Evolutionary conservation across 1,140 invertebrate species (phyloP).

Genomic region (Ptiloglossa arizonensis): DNA sequence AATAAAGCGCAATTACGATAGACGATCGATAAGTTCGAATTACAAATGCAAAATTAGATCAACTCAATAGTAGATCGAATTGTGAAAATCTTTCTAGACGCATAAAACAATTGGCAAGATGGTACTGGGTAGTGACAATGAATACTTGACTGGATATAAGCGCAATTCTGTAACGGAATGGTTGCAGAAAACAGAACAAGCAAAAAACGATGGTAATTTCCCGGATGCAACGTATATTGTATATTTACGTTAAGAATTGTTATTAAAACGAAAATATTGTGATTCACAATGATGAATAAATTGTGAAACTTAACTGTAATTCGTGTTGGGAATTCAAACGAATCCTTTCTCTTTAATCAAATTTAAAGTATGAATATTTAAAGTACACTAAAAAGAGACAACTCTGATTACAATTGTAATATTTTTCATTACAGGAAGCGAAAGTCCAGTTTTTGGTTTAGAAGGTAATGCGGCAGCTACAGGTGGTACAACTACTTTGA

Average conservation of each 20-base stretch:
- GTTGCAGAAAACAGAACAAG: constrained; percentile 67
- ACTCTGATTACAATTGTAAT: not conserved
- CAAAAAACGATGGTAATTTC: constrained; percentile 61
- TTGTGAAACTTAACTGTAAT: not conserved
- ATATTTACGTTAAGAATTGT: not conserved
- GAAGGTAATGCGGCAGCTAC: constrained; percentile 63
- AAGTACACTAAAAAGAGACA: too few species aligned
- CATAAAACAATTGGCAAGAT: constrained; percentile 30
- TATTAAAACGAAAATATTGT: not conserved
- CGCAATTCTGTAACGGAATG: constrained; percentile 66
- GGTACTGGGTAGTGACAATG: constrained; percentile 68
- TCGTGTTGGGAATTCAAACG: not conserved
- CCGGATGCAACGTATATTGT: not conserved
- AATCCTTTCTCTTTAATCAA: not conserved
- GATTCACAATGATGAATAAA: not conserved
- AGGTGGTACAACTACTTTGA: constrained; percentile 57
- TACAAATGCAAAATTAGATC: not conserved
- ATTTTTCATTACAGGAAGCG: constrained; percentile 74
- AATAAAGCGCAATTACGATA: not conserved
- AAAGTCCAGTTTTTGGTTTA: constrained; percentile 77
- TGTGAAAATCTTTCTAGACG: constrained; percentile 34
- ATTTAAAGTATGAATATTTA: not conserved
- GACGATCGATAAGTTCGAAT: constrained; percentile 40
- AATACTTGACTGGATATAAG: constrained; percentile 61
- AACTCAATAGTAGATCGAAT: not conserved